Conservation (phyloP, 1,140 invertebrate species). For the Ericerus pela region DNA sequence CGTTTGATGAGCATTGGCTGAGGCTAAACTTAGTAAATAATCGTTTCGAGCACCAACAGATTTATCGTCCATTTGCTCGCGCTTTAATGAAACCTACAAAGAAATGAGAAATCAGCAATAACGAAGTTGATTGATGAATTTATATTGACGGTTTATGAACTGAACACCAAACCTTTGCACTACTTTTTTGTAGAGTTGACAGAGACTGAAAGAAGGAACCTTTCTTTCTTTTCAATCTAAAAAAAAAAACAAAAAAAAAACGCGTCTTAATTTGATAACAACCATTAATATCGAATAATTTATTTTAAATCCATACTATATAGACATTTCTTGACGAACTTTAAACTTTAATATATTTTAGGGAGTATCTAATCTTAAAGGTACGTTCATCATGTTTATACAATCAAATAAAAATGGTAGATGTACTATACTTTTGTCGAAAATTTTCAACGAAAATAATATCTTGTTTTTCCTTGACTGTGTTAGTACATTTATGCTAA, state of each 20-base stretch:
- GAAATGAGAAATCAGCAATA: slow-evolving; percentile 17
- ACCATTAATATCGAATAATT: no score
- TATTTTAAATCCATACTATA: no score
- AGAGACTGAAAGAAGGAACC: slow-evolving; percentile 92
- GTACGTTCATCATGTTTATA: no score
- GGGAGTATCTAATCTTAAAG: no score
- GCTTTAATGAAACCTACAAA: slow-evolving; percentile 59
- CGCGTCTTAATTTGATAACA: no score
- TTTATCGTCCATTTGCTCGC: slow-evolving; percentile 83
- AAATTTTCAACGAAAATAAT: no score
- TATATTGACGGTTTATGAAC: not conserved
- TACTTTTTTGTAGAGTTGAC: slow-evolving; percentile 87
- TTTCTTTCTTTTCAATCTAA: slow-evolving; percentile 86
- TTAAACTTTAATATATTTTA: no score
- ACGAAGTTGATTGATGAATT: not conserved
- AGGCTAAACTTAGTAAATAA: slow-evolving; percentile 75
- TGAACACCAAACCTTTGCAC: slow-evolving; percentile 57
- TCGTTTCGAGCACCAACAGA: slow-evolving; percentile 88
- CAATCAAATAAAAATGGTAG: no score
- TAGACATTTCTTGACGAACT: no score
- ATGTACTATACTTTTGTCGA: no score
- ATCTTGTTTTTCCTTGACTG: no score
- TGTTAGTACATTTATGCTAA: no score
- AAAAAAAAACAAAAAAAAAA: slow-evolving; percentile 31
- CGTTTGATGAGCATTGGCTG: slow-evolving; percentile 88